Evolutionary conservation across 2,113 vertebrate species (phyloP), one percentile per base, ranked within the genome.

Genomic region (Pogonocichla stellata): DNA sequence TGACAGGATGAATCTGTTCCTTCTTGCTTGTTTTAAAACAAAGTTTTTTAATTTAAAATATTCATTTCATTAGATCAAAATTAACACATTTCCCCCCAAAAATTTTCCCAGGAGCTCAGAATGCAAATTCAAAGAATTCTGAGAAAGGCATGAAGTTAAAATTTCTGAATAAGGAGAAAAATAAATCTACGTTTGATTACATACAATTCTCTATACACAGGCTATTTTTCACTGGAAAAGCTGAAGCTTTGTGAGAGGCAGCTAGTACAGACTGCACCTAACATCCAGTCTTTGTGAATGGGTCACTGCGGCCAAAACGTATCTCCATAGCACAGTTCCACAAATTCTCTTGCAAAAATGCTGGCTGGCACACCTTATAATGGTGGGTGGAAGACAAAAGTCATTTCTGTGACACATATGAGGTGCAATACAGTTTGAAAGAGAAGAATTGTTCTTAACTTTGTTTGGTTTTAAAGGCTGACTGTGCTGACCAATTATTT

Each of bases 1-100:
- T 45, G 64, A 83, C 19, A 57, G 56, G 38, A 74, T 74, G 34
- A 92, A 89, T 60, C 53, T 48, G 25, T 70, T 95, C 36, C 36
- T 69, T 71, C 67, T 42, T 48, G 38, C 45, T 72, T 86, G 69
- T 61, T 57, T 80, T 79, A 73, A 92, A 92, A 77, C 48, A 56
- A 45, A 45, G 31, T 13, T 56, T 75, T 47, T 69, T 3, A 42
- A 62, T 22, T 83, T 50, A 70, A 56, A 83, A 70, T 50, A 70
- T 50, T 40, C 8, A 77, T 70, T 83, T 42, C 5, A 62, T 77
- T 78, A 72, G 24, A 79, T 43, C 12, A 67, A 79, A 87, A 79
- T 60, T 38, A 71, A 36, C 7, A 58, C 5, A 36, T 74, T 31
- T 73, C 2, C 5, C 6, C 6, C 0, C 0, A 8, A 31, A 84